These are phyloP conservation scores for Andrena cerasifolii DNA, from an alignment of 1,140 invertebrate genomes.

Conservation along the genomic window DNA sequence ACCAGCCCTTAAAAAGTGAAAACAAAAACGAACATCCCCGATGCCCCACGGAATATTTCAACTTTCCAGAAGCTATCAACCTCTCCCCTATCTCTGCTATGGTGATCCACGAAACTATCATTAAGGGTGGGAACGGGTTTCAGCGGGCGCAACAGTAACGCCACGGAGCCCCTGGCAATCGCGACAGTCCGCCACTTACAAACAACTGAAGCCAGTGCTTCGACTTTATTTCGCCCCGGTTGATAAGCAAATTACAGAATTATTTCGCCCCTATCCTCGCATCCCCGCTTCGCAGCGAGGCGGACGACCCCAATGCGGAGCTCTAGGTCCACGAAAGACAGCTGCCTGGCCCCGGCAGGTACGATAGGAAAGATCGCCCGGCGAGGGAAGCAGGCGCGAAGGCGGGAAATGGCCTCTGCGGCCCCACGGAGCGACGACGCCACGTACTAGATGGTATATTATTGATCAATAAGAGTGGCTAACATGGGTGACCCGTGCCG, in stretches of 20 bases:
- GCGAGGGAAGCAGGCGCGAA: constrained; percentile 16
- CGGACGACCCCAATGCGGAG: too few species aligned
- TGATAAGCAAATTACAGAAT: neutral
- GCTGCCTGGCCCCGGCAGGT: neutral
- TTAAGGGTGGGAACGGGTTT: neutral
- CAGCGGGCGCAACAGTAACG: neutral
- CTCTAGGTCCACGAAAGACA: too few species aligned
- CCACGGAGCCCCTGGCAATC: neutral
- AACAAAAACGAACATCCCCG: too few species aligned
- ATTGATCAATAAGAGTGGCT: constrained; percentile 79
- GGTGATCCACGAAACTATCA: neutral
- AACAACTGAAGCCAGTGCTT: neutral
- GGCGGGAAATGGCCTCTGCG: constrained; percentile 39
- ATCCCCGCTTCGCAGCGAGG: too few species aligned
- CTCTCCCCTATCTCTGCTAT: neutral
- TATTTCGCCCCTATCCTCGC: too few species aligned
- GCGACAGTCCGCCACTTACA: neutral
- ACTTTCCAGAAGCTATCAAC: too few species aligned
- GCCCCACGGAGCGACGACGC: constrained; percentile 66
- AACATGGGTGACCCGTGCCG: constrained; percentile 76
- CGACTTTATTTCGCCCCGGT: neutral
- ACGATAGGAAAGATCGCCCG: neutral
- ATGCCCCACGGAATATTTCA: too few species aligned
- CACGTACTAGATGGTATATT: constrained; percentile 76
- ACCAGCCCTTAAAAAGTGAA: too few species aligned